Conservation (phyloP, 2,888 invertebrate species). For the Lapara coniferarum region DNA sequence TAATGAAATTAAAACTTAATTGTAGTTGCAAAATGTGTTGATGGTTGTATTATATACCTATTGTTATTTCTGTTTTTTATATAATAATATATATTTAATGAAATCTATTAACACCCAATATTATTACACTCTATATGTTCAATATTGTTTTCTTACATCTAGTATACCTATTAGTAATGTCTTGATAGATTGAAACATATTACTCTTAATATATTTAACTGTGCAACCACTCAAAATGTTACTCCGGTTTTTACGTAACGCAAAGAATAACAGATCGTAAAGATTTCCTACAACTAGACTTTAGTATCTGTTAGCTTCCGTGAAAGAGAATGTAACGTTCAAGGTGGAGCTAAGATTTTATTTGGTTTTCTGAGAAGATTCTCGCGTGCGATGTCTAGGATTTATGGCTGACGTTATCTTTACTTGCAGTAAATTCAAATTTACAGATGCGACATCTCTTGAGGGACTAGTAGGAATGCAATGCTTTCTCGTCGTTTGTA, state of each 20-base stretch:
- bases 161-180: too few relatives aligned
- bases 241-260: background rate
- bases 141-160: too few relatives aligned
- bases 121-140: too few relatives aligned
- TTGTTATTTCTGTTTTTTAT: too few relatives aligned
- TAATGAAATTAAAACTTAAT: too few relatives aligned
- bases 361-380: constrained; percentile 2
- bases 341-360: background rate
- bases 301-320: constrained; percentile 2
- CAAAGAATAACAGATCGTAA: background rate
- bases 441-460: background rate
- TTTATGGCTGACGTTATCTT: constrained; percentile 6
- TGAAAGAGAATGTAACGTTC: constrained; percentile 17
- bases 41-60: too few relatives aligned
- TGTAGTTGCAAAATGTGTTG: too few relatives aligned
- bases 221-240: background rate
- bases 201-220: background rate
- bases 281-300: constrained; percentile 10
- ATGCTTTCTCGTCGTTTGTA: too few relatives aligned
- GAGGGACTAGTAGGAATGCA: too few relatives aligned
- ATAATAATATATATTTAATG: too few relatives aligned
- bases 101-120: too few relatives aligned
- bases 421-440: background rate
- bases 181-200: too few relatives aligned
- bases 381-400: background rate